phyloP scores from a whole-genome alignment of 2,888 invertebrate species.

The Hesperia comma region DNA sequence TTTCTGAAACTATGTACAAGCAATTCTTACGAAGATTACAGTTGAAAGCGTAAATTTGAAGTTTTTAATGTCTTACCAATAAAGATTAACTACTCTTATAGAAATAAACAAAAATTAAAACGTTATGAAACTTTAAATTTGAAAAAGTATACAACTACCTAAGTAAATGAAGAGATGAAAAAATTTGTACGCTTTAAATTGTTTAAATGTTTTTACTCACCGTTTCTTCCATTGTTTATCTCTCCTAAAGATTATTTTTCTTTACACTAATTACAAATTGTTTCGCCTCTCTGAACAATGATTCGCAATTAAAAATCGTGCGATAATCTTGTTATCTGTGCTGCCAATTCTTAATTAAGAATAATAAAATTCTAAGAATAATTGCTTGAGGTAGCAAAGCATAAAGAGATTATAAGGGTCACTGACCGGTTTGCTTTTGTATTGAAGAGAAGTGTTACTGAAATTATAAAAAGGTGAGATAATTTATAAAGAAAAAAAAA shows the following conservation, averaged over 20 bases:
- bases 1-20: no score
- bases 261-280: constrained; percentile 18
- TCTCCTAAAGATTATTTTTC: constrained; percentile 18
- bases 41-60: no score
- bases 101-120: no score
- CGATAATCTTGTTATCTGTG: constrained; percentile 71
- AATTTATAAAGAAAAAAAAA: no score
- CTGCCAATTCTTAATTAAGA: constrained; percentile 70
- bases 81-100: no score
- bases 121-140: no score
- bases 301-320: constrained; percentile 65
- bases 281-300: constrained; percentile 52
- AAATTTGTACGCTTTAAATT: background rate
- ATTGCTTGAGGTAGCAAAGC: constrained; percentile 61
- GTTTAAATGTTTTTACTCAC: constrained; percentile 9
- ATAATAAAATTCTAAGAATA: constrained; percentile 69
- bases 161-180: constrained; percentile 5
- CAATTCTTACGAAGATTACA: no score
- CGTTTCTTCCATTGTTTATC: background rate
- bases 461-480: no score
- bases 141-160: background rate
- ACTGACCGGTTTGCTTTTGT: constrained; percentile 55
- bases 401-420: constrained; percentile 67
- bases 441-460: background rate
- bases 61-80: no score